These are phyloP conservation scores for Eciton burchellii DNA, from an alignment of 1,140 invertebrate genomes.

Conservation along the genomic window DNA sequence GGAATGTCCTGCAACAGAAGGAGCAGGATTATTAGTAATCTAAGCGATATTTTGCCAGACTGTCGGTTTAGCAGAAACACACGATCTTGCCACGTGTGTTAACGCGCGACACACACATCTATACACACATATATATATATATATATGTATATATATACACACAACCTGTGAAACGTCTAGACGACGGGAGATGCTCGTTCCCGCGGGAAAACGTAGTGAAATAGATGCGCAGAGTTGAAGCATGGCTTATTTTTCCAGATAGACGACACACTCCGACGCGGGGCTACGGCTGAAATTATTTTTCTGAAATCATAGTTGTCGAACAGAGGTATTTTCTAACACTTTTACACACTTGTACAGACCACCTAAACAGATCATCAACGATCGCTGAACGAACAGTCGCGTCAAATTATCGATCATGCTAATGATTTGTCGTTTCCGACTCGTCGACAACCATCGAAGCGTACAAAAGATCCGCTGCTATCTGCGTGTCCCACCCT, in stretches of 20 bases:
- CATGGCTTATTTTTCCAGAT: slow-evolving; percentile 4
- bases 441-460: background rate
- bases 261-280: background rate
- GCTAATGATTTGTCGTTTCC: background rate
- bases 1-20: background rate
- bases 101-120: background rate
- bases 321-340: slow-evolving; percentile 13
- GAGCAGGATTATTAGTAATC: background rate
- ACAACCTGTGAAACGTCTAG: background rate
- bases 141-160: no score
- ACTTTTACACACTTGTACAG: slow-evolving; percentile 1
- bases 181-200: background rate
- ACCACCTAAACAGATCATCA: background rate
- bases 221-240: background rate
- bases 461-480: background rate
- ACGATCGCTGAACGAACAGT: background rate
- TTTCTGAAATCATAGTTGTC: background rate
- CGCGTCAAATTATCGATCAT: background rate
- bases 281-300: background rate
- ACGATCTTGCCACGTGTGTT: background rate
- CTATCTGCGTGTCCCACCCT: background rate
- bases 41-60: background rate
- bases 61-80: background rate
- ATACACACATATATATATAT: no score
- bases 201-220: background rate